A percentile compares a stretch with the other conserved stretches of the same genome.
Conservation (phyloP, 1,140 invertebrate species). For the Gonioctena quinquepunctata region DNA sequence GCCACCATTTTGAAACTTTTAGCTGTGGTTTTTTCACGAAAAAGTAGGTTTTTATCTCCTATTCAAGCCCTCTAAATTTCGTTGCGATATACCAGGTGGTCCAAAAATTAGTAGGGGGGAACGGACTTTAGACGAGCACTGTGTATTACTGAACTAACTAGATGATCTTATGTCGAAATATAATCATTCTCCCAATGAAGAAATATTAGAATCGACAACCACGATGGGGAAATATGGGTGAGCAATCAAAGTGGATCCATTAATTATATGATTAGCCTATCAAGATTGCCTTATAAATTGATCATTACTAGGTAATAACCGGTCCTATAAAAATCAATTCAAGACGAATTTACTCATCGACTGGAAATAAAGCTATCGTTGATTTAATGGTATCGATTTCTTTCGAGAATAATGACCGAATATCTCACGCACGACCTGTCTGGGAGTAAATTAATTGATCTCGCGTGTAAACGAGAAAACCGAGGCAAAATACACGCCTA, state of each 20-base stretch:
- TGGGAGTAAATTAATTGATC: constrained; percentile 24
- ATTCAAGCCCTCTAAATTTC: no score
- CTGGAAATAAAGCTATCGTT: background rate
- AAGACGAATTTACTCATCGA: background rate
- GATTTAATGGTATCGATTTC: constrained; percentile 26
- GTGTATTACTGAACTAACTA: no score
- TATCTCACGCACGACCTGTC: constrained; percentile 18
- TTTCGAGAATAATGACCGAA: constrained; percentile 13
- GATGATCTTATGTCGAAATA: no score
- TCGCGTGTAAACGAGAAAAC: constrained; percentile 23
- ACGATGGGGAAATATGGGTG: background rate
- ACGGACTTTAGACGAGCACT: no score
- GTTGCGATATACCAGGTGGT: no score
- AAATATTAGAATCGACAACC: no score
- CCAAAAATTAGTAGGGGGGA: no score
- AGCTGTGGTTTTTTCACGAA: no score
- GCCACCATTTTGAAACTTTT: no score
- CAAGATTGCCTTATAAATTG: background rate
- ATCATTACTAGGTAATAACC: background rate
- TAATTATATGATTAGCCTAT: no score
- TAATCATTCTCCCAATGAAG: no score
- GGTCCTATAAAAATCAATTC: background rate
- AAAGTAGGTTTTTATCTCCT: no score
- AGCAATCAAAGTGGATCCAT: background rate
- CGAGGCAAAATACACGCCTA: constrained; percentile 25